Percentiles rank a stretch among this genome's conserved stretches.
phyloP scores from a whole-genome alignment of 2,113 vertebrate species.

The Corydoras sp. region DNA sequence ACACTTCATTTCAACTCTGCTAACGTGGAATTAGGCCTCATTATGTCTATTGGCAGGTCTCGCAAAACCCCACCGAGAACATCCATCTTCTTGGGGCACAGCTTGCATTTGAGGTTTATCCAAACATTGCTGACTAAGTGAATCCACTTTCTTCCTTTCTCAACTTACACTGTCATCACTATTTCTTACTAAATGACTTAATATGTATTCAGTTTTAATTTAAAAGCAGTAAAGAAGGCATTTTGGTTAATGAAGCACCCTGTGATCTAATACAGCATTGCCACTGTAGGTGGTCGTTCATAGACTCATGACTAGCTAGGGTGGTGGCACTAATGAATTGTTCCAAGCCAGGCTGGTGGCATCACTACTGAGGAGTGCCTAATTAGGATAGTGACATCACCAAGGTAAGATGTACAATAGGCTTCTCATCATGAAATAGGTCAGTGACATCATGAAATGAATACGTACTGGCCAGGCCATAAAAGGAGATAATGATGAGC shows the following conservation, averaged over 20 bases:
- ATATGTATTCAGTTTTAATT: background rate
- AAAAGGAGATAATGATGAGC: too few relatives aligned
- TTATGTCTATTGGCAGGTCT: slow-evolving; percentile 81
- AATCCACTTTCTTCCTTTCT: background rate
- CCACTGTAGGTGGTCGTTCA: background rate
- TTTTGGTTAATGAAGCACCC: background rate
- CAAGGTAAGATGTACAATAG: too few relatives aligned
- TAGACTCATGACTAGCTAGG: too few relatives aligned
- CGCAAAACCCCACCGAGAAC: background rate
- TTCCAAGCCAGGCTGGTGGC: too few relatives aligned
- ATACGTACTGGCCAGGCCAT: too few relatives aligned
- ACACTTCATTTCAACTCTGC: slow-evolving; percentile 94
- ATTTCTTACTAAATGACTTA: background rate
- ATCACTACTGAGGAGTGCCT: too few relatives aligned
- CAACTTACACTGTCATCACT: background rate
- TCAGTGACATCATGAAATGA: too few relatives aligned
- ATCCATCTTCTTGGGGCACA: background rate
- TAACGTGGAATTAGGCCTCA: slow-evolving; percentile 87
- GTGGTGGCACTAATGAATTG: too few relatives aligned
- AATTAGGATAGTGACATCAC: too few relatives aligned
- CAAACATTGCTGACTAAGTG: background rate
- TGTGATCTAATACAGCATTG: background rate
- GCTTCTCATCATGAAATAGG: too few relatives aligned
- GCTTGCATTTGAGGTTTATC: background rate
- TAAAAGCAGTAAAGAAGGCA: background rate